These are phyloP conservation scores for Aplidium turbinatum DNA, from an alignment of 23 tunicate species.

Conservation along the genomic window DNA sequence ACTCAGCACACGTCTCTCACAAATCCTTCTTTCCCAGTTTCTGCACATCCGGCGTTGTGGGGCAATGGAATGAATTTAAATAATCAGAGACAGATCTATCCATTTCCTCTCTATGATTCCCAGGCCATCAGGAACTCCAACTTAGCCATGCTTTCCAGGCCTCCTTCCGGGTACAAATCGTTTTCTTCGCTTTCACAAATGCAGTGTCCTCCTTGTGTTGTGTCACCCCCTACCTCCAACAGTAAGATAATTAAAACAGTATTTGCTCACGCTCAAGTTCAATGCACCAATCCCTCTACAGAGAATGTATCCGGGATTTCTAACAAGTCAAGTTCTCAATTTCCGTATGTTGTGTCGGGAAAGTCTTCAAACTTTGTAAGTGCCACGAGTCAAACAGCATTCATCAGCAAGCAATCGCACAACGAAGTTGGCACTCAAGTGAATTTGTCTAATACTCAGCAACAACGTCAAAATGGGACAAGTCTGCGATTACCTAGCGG, in stretches of 20 bases:
- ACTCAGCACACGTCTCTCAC: no score
- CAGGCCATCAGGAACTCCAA: no score
- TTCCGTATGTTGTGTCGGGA: constrained; percentile 45
- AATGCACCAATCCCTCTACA: constrained; percentile 71
- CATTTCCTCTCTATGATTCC: no score
- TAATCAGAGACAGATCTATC: no score
- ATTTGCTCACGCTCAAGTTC: constrained; percentile 68
- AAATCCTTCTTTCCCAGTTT: no score
- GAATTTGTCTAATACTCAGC: constrained; percentile 16
- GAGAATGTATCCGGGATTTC: constrained; percentile 33
- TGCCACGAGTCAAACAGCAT: not conserved
- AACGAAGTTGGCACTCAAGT: constrained; percentile 43
- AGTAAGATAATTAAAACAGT: constrained; percentile 4
- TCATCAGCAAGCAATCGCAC: not conserved
- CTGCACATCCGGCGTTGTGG: no score
- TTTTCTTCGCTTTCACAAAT: not conserved
- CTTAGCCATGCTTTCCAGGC: not conserved
- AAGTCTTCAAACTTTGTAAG: constrained; percentile 40
- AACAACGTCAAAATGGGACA: not conserved
- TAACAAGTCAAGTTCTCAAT: constrained; percentile 16
- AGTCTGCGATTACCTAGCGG: no score
- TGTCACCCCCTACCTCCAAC: no score
- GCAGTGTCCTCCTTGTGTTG: not conserved
- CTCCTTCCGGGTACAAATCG: constrained; percentile 16
- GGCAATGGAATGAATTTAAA: no score